phyloP scores from a whole-genome alignment of 2,113 vertebrate species.

The Zeus faber region DNA sequence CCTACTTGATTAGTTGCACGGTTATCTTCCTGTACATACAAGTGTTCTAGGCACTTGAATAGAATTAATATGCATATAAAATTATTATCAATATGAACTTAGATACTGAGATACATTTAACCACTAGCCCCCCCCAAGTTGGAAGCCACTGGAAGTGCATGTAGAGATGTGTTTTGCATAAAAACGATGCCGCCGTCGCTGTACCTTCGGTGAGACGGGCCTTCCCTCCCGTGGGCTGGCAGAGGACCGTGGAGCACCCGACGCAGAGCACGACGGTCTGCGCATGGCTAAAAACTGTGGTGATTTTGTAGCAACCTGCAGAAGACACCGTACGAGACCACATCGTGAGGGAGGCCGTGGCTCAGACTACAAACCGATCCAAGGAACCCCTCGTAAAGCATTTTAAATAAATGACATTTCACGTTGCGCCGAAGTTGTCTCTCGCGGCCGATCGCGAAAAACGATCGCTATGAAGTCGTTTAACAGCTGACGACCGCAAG shows the following conservation, averaged over 20 bases:
- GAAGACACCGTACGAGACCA: no score
- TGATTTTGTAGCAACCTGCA: conserved; percentile 78
- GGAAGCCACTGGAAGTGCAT: no score
- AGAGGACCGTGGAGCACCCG: conserved; percentile 74
- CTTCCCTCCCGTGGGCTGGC: conserved; percentile 76
- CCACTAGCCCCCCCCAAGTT: neutral
- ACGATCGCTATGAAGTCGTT: conserved; percentile 30
- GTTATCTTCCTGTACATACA: neutral
- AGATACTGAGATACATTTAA: no score
- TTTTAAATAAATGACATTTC: no score
- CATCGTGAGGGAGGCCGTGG: no score
- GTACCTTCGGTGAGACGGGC: conserved; percentile 78
- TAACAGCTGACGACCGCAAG: conserved; percentile 29
- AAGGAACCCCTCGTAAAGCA: no score
- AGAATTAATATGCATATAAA: no score
- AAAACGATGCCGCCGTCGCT: neutral
- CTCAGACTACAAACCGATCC: no score
- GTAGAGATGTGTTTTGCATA: neutral
- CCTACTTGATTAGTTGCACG: neutral
- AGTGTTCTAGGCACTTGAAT: neutral
- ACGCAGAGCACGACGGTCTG: conserved; percentile 77
- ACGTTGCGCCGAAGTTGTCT: conserved; percentile 22
- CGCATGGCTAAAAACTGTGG: conserved; percentile 77
- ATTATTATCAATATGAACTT: no score
- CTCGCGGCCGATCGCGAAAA: conserved; percentile 32